Percentiles rank a stretch among this genome's conserved stretches.
phyloP scores from a whole-genome alignment of 2,797 vertebrate genomes.

The Brotula barbata region DNA sequence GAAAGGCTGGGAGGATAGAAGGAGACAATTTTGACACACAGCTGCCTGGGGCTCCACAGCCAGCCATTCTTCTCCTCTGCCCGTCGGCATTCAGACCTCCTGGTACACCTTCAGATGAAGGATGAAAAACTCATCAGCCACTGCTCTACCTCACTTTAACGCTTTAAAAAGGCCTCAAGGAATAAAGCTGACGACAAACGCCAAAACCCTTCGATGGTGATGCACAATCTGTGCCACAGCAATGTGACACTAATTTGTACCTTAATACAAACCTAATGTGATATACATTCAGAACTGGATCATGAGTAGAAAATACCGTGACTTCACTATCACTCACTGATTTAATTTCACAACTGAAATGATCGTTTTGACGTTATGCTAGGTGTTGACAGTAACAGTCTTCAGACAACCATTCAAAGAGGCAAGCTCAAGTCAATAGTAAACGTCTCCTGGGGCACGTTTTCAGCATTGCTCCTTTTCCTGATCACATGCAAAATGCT shows the following conservation, averaged over 20 bases:
- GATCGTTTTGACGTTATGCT: no score
- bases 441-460: background rate
- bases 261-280: no score
- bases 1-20: conserved; percentile 90
- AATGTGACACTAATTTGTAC: no score
- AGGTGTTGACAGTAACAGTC: background rate
- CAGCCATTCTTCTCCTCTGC: conserved; percentile 87
- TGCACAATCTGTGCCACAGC: no score
- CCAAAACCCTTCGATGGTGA: background rate
- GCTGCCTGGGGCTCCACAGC: conserved; percentile 89
- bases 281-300: no score
- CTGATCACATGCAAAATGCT: conserved; percentile 35
- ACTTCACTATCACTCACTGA: no score
- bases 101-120: conserved; percentile 84
- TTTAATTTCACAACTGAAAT: no score
- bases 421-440: background rate
- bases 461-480: conserved; percentile 3
- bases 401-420: background rate
- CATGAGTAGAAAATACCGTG: no score
- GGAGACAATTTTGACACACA: conserved; percentile 85
- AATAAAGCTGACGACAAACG: conserved; percentile 15
- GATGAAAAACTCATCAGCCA: conserved; percentile 56
- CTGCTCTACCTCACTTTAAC: conserved; percentile 27
- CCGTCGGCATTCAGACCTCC: conserved; percentile 85
- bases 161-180: conserved; percentile 24